Conservation (phyloP, 2,888 invertebrate species). For the Drosophila paramelanica region DNA sequence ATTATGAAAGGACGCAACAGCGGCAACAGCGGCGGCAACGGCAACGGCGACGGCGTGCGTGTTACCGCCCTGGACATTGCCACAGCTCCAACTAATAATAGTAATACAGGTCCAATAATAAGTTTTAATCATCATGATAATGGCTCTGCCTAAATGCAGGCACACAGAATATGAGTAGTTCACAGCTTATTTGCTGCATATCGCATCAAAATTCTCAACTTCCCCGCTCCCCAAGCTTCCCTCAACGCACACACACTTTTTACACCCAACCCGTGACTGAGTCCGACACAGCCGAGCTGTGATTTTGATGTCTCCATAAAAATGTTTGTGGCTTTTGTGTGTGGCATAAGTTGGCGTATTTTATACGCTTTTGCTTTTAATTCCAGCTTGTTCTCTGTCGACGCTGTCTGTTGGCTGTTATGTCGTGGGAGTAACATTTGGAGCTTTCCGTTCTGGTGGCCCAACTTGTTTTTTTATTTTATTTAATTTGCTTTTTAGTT, state of each 20-base stretch:
- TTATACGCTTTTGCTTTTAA: constrained; percentile 63
- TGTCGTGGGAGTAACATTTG: constrained; percentile 69
- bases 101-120: constrained; percentile 78
- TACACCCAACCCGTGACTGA: constrained; percentile 26
- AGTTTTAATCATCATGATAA: constrained; percentile 81
- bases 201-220: constrained; percentile 26
- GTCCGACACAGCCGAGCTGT: constrained; percentile 15
- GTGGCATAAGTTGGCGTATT: constrained; percentile 53
- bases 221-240: constrained; percentile 4
- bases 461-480: background rate
- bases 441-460: constrained; percentile 26
- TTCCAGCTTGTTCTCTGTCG: constrained; percentile 25
- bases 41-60: constrained; percentile 63
- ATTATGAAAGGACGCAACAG: constrained; percentile 71
- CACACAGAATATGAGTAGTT: constrained; percentile 32
- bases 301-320: constrained; percentile 76
- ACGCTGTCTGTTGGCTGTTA: constrained; percentile 12
- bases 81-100: constrained; percentile 67
- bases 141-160: constrained; percentile 63
- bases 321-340: constrained; percentile 37
- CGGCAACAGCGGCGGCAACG: constrained; percentile 14
- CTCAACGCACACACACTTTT: constrained; percentile 9
- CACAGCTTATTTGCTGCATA: constrained; percentile 41
- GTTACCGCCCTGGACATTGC: constrained; percentile 59
- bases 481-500: constrained; percentile 10